A percentile compares a stretch with the other conserved stretches of the same genome.
These are phyloP conservation scores for Pentamera pediparva DNA, from an alignment of 53 echinoderm and acorn worm species.

Conservation along the genomic window DNA sequence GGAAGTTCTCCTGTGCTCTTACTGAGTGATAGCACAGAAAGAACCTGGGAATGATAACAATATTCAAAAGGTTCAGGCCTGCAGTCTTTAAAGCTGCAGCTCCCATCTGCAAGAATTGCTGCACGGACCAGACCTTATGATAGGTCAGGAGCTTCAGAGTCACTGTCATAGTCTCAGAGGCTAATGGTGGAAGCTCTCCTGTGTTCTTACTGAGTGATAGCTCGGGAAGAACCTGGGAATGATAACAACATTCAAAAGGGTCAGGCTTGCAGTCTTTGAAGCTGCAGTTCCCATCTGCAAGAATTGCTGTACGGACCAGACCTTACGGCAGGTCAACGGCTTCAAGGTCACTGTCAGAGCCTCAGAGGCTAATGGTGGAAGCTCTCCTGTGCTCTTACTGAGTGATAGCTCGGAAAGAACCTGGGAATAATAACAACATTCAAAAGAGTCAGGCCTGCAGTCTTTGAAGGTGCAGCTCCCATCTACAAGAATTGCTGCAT, in stretches of 20 bases:
- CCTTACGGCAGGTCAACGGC: constrained; percentile 46
- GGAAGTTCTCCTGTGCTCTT: constrained; percentile 67
- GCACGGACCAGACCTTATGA: constrained; percentile 59
- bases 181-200: constrained; percentile 76
- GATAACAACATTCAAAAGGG: no score
- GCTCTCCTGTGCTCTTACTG: constrained; percentile 63
- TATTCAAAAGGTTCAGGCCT: no score
- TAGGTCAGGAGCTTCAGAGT: constrained; percentile 48
- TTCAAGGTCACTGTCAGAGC: constrained; percentile 55
- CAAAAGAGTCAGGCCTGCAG: no score
- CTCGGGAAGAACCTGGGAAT: constrained; percentile 69
- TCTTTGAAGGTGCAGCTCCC: no score
- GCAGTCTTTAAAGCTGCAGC: no score
- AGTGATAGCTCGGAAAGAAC: constrained; percentile 65
- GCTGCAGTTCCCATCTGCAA: no score
- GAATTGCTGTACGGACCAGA: constrained; percentile 73
- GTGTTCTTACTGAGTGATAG: constrained; percentile 58
- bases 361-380: constrained; percentile 67
- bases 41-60: no score
- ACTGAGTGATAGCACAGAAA: constrained; percentile 70
- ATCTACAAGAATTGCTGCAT: no score
- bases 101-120: no score
- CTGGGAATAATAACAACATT: no score
- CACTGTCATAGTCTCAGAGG: constrained; percentile 58
- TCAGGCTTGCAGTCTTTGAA: no score